Percentiles rank a stretch among this genome's conserved stretches.
phyloP scores from a whole-genome alignment of 2,888 invertebrate genomes.

The Platycheirus rosarum region DNA sequence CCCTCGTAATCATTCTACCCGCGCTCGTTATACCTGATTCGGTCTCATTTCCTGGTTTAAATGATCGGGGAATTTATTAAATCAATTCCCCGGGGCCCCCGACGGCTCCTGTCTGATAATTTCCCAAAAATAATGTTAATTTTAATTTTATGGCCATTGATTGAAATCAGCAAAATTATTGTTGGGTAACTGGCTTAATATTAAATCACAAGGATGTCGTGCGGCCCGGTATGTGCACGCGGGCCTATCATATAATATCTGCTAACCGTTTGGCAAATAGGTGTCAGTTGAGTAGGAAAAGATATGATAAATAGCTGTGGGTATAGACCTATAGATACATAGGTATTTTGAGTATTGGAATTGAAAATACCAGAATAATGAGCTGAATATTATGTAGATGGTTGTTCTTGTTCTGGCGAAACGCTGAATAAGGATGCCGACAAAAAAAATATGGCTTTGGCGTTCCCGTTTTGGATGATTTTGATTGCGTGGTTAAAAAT shows the following conservation, averaged over 20 bases:
- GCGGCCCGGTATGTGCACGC: neutral
- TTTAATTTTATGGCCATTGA: constrained; percentile 76
- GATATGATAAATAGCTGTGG: neutral
- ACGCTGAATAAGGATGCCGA: too few species aligned
- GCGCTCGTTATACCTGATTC: constrained; percentile 55
- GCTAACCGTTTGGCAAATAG: constrained; percentile 16
- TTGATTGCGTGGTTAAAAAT: too few species aligned
- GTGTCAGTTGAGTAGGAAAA: constrained; percentile 3
- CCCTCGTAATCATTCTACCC: constrained; percentile 5
- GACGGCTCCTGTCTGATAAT: constrained; percentile 63
- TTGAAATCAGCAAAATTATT: constrained; percentile 74
- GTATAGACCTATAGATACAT: neutral
- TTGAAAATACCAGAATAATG: constrained; percentile 1
- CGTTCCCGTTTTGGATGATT: too few species aligned
- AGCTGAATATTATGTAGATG: constrained; percentile 6
- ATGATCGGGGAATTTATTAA: constrained; percentile 63
- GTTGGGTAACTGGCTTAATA: constrained; percentile 70
- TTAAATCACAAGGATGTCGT: constrained; percentile 57
- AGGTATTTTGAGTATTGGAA: neutral
- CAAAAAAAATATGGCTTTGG: too few species aligned
- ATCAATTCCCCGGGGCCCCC: constrained; percentile 43
- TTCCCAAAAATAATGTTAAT: constrained; percentile 75
- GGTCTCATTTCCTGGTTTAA: constrained; percentile 62
- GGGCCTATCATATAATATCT: neutral
- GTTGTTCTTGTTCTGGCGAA: neutral